Base-by-base conservation (phyloP, 2,113 vertebrate species). In the Sinocyclocheilus grahami region DNA sequence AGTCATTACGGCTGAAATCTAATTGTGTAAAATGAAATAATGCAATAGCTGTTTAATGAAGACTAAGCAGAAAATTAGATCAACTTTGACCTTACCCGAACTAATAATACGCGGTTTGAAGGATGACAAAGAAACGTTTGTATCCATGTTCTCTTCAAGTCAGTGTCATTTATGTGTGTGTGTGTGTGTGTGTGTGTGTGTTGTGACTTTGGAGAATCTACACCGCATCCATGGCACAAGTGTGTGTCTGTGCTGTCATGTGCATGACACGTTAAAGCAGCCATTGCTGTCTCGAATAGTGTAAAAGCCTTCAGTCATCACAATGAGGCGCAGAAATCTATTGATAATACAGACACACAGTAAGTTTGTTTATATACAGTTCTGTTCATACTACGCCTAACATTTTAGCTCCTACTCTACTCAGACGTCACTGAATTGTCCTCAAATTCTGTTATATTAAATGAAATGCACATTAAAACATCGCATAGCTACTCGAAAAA, bases 11-110 rank as follows among this genome's bases (percentile, higher is more conserved):
- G 80, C 81, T 58, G 42, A 94, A 95, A 95, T 93, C 93, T 86
- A 90, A 95, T 95, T 95, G 91, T 90, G 91, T 92, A 85, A 96
- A 96, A 95, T 96, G 92, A 94, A 95, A 95, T 95, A 95, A 95
- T 95, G 94, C 92, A 94, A 94, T 95, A 93, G 92, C 92, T 92
- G 87, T 94, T 95, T 94, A 94, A 96, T 94, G 89, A 93, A 93
- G 93, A 93, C 94, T 95, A 94, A 96, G 92, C 91, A 95, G 93
- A 95, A 95, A 94, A 96, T 96, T 92, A 86, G 90, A 95, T 96
- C 92, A 95, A 93, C 91, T 92, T 91, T 94, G 95, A 94, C 95
- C 94, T 94, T 92, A 92, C 84, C 88, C 87, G 89, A 93, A 94
- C 93, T 94, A 93, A 93, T 94, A 93, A 93, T 92, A 90, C 87